A percentile compares a stretch with the other conserved stretches of the same genome.
Conservation (phyloP, 2,888 invertebrate species). For the Eupithecia exiguata region DNA sequence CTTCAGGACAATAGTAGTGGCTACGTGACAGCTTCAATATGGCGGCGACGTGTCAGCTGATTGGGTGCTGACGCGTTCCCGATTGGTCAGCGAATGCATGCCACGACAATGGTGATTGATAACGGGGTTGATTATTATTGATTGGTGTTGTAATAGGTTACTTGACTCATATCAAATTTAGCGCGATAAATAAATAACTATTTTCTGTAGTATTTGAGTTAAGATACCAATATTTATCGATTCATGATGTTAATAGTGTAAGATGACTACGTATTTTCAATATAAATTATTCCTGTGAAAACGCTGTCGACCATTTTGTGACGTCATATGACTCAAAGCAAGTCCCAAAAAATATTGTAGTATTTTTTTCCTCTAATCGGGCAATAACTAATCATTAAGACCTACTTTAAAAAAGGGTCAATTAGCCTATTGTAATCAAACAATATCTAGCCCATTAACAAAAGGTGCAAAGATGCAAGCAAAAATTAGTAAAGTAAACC, state of each 20-base stretch:
- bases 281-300: no score
- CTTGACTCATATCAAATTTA: background rate
- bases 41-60: background rate
- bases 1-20: background rate
- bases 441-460: background rate
- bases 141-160: background rate
- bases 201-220: no score
- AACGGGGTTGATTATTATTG: background rate
- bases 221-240: no score
- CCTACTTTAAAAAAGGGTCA: no score
- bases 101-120: background rate
- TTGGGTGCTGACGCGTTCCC: background rate
- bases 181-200: no score
- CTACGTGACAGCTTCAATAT: conserved; percentile 1
- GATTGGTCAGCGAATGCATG: conserved; percentile 3
- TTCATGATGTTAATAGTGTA: no score
- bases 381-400: no score
- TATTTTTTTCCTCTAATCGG: no score
- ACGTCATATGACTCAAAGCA: no score
- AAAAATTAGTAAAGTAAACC: background rate
- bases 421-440: background rate
- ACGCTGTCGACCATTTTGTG: no score
- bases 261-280: no score
- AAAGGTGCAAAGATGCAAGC: background rate
- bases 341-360: no score